Conservation (phyloP, 1,140 invertebrate genomes). For the Ceratina calcarata region DNA sequence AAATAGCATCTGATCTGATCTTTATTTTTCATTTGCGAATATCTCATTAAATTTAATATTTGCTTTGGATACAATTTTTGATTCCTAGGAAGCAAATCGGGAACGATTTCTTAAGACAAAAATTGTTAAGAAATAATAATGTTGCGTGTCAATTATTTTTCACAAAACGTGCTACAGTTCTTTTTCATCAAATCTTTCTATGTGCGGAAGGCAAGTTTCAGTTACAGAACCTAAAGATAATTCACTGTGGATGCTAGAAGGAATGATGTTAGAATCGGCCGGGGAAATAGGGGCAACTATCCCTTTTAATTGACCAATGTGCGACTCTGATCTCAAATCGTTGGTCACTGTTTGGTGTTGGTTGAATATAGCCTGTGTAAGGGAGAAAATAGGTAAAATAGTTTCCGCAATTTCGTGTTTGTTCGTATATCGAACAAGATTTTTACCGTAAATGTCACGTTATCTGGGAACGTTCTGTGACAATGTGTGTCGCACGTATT, state of each 20-base stretch:
- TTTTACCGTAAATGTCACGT: constrained; percentile 64
- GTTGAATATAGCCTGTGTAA: constrained; percentile 55
- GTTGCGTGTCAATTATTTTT: constrained; percentile 1
- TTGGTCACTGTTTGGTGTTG: constrained; percentile 44
- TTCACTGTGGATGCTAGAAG: not conserved
- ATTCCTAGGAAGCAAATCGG: too few relatives aligned
- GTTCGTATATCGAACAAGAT: not conserved
- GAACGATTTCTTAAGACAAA: not conserved
- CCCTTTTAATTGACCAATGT: not conserved
- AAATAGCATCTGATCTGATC: too few relatives aligned
- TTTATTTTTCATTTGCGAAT: too few relatives aligned
- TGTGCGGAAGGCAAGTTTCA: not conserved
- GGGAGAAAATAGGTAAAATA: not conserved
- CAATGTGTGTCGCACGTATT: constrained; percentile 23
- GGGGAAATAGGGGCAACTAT: not conserved
- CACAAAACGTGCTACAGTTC: not conserved
- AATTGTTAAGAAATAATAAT: too few relatives aligned
- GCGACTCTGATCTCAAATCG: not conserved
- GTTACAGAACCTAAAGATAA: not conserved
- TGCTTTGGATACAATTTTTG: too few relatives aligned
- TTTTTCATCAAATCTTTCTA: constrained; percentile 4
- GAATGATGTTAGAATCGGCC: not conserved
- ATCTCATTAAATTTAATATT: too few relatives aligned
- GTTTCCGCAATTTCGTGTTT: too few relatives aligned
- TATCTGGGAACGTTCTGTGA: constrained; percentile 63